These are phyloP conservation scores for Chrysaora quinquecirrha DNA, from an alignment of 30 jellyfish, hydroid and myxozoan species.

Conservation along the genomic window DNA sequence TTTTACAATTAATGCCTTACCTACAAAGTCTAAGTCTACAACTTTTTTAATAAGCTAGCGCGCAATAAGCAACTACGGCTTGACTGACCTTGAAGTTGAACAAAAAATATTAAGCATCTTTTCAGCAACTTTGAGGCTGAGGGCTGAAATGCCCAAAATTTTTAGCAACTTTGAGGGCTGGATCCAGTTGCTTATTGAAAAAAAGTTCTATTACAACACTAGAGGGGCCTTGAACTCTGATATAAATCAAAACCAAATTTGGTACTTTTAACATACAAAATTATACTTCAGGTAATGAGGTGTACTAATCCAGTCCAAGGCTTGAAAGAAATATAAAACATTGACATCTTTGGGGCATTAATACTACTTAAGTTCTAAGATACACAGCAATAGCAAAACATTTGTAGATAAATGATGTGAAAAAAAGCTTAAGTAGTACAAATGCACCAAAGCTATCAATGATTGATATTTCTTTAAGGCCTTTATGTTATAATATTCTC, in stretches of 20 bases:
- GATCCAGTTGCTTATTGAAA: background rate
- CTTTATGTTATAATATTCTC: background rate
- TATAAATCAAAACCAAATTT: background rate
- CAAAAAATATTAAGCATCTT: background rate
- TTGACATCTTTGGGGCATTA: background rate
- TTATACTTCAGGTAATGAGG: background rate
- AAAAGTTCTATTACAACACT: background rate
- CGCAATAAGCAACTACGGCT: background rate
- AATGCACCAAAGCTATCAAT: background rate
- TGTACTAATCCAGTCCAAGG: background rate
- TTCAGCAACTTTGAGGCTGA: background rate
- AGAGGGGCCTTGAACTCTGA: background rate
- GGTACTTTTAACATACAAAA: background rate
- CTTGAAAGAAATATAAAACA: background rate
- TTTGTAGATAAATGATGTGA: background rate
- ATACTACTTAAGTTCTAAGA: background rate
- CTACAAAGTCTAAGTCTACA: background rate
- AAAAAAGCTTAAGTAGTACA: background rate
- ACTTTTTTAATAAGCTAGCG: background rate
- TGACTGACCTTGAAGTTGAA: background rate
- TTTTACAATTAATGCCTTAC: too few species aligned
- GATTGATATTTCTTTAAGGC: background rate
- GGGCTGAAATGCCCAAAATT: background rate
- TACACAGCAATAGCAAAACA: background rate
- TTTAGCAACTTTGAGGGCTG: slow-evolving; percentile 1